phyloP scores from a whole-genome alignment of 2,113 vertebrate genomes.

The Microtus montanus region DNA sequence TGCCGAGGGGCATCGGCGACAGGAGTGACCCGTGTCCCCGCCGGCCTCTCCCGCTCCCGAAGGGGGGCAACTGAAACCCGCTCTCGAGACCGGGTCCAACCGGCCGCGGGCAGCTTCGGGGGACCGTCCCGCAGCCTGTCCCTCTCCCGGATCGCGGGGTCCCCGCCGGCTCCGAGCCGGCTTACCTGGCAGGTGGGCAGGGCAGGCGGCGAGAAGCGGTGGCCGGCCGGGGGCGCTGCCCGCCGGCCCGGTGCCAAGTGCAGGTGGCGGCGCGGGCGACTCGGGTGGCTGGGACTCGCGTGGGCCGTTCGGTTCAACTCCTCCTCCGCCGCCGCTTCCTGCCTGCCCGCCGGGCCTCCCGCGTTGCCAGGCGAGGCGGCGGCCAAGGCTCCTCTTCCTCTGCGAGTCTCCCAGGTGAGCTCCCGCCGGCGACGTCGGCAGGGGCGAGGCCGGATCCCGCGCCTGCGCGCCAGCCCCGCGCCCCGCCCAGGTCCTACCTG shows the following conservation, averaged over 20 bases:
- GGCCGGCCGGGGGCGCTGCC: slow-evolving; percentile 46
- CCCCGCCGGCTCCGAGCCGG: background rate
- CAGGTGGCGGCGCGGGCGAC: slow-evolving; percentile 70
- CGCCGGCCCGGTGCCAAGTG: slow-evolving; percentile 66
- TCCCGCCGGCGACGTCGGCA: slow-evolving; percentile 70
- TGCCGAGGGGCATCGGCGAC: background rate
- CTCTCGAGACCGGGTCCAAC: slow-evolving; percentile 56
- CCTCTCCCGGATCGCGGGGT: background rate
- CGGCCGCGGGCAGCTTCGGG: background rate
- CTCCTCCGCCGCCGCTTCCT: slow-evolving; percentile 66
- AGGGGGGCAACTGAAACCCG: slow-evolving; percentile 45
- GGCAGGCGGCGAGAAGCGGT: slow-evolving; percentile 44
- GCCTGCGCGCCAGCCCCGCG: slow-evolving; percentile 71
- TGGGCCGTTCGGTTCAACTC: slow-evolving; percentile 56
- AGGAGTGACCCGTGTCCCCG: background rate
- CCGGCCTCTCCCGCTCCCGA: background rate
- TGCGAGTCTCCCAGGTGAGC: slow-evolving; percentile 91
- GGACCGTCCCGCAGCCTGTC: background rate
- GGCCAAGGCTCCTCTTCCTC: slow-evolving; percentile 84
- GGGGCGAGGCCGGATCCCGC: slow-evolving; percentile 71
- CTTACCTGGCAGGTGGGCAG: slow-evolving; percentile 68
- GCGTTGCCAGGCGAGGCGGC: slow-evolving; percentile 64
- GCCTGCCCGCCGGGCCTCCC: slow-evolving; percentile 70
- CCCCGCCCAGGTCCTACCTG: slow-evolving; percentile 73
- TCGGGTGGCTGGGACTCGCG: slow-evolving; percentile 58